Evolutionary conservation across 2,888 invertebrate species (phyloP), one percentile per base, ranked within the genome.

Genomic region (Helobdella robusta): DNA sequence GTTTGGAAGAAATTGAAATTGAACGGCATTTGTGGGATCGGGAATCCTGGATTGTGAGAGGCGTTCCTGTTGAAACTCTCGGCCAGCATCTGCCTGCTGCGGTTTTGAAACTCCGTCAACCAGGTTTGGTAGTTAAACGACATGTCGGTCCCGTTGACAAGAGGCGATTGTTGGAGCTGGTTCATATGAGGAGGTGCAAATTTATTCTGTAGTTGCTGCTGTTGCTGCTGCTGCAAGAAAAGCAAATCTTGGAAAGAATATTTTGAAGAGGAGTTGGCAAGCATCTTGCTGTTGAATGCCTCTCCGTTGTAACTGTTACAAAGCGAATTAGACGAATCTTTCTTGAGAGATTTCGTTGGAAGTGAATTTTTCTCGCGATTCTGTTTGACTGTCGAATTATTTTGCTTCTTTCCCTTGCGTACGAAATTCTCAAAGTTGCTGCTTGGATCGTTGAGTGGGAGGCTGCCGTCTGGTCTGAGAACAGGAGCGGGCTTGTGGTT

Each of bases 351-450:
- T n/a, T n/a, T n/a, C n/a, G n/a, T n/a, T n/a, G n/a, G n/a, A n/a
- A n/a, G n/a, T n/a, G n/a, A n/a, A n/a, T n/a, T n/a, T n/a, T n/a
- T n/a, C n/a, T n/a, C n/a, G n/a, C n/a, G n/a, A n/a, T n/a, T n/a
- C n/a, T n/a, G n/a, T n/a, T n/a, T n/a, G n/a, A n/a, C n/a, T n/a
- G n/a, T n/a, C n/a, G n/a, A n/a, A n/a, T n/a, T n/a, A n/a, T n/a
- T n/a, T n/a, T n/a, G 28, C 56, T 56, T 56, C 56, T 56, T 56
- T n/a, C 62, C 32, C n/a, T 54, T 54, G 54, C 54, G 54, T 3
- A 62, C 62, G 46, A 30, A 44, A 25, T 62, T 62, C 20, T 62
- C 62, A 34, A 62, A 62, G 18, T 62, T 62, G 50, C 62, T 62
- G 62, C 50, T 62, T 18, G 62, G 48, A 11, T 62, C 62, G 50